A percentile compares a stretch with the other conserved stretches of the same genome.
Evolutionary conservation across 30 jellyfish, hydroid and myxozoan species (phyloP).

Genomic region (Pseudorhiza aurosa): DNA sequence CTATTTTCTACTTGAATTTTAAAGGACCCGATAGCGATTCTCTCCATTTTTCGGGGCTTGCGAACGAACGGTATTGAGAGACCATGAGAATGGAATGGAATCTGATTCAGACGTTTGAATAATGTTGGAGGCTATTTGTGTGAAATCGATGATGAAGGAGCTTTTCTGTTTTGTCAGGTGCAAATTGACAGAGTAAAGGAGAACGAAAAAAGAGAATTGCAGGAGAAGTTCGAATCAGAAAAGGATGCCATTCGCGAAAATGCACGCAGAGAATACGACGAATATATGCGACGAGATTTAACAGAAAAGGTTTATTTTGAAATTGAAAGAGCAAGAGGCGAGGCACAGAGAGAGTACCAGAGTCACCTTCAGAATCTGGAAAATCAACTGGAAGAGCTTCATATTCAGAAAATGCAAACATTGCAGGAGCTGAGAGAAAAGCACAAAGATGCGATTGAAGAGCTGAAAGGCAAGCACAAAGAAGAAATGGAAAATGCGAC

Average conservation of each 20-base stretch:
- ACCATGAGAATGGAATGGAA: too few species aligned
- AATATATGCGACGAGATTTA: conserved; percentile 27
- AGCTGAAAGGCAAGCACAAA: conserved; percentile 50
- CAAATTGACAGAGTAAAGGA: conserved; percentile 61
- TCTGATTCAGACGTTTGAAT: too few species aligned
- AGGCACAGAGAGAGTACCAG: conserved; percentile 18
- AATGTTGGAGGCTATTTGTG: too few species aligned
- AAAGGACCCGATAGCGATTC: too few species aligned
- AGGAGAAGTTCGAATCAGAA: conserved; percentile 26
- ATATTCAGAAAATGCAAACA: conserved; percentile 55
- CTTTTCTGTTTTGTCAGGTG: conserved; percentile 11
- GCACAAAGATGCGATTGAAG: conserved; percentile 30
- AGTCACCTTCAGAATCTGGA: conserved; percentile 40
- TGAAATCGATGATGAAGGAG: too few species aligned
- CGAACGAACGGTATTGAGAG: too few species aligned
- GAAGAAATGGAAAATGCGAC: conserved; percentile 31
- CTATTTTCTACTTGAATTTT: too few species aligned
- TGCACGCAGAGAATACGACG: conserved; percentile 48
- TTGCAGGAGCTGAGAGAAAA: conserved; percentile 45
- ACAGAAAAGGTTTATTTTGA: conserved; percentile 23
- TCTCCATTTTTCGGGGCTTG: too few species aligned
- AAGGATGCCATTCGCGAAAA: conserved; percentile 18
- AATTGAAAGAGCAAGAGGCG: conserved; percentile 37
- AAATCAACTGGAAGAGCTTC: conserved; percentile 49
- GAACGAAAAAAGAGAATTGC: conserved; percentile 25